Percentiles rank a stretch among this genome's conserved stretches.
phyloP scores from a whole-genome alignment of 1,140 invertebrate species.

The Forficula auricularia region DNA sequence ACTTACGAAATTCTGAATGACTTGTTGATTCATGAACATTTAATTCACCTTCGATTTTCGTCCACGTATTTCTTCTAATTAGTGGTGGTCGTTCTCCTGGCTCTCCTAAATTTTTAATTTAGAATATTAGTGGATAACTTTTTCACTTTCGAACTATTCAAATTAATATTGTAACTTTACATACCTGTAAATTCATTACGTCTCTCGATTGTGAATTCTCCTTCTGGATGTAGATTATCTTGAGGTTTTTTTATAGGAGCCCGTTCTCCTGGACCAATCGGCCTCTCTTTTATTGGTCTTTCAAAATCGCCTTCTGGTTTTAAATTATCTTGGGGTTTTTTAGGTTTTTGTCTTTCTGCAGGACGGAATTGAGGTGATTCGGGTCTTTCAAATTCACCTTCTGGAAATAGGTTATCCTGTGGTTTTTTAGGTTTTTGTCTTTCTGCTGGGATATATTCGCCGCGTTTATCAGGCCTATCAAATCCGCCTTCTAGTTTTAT shows the following conservation, averaged over 20 bases:
- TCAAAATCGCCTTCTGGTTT: slow-evolving; percentile 37
- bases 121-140: slow-evolving; percentile 40
- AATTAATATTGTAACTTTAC: background rate
- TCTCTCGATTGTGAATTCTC: slow-evolving; percentile 19
- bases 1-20: slow-evolving; percentile 35
- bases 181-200: slow-evolving; percentile 15
- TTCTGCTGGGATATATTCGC: slow-evolving; percentile 22
- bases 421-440: slow-evolving; percentile 7
- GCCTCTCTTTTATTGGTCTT: slow-evolving; percentile 17
- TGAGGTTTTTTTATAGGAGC: slow-evolving; percentile 17
- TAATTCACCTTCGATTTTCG: slow-evolving; percentile 56
- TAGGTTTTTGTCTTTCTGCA: slow-evolving; percentile 28
- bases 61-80: slow-evolving; percentile 63
- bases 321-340: slow-evolving; percentile 36
- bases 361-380: slow-evolving; percentile 18
- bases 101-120: slow-evolving; percentile 40
- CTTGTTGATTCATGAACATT: slow-evolving; percentile 40
- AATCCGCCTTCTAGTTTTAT: slow-evolving; percentile 30
- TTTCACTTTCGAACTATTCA: too few species aligned
- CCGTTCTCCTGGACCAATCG: slow-evolving; percentile 28
- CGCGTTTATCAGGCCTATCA: slow-evolving; percentile 22
- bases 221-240: slow-evolving; percentile 21
- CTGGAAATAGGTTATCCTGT: slow-evolving; percentile 33
- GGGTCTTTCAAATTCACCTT: slow-evolving; percentile 35
- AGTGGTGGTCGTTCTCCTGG: slow-evolving; percentile 42